Evolutionary conservation across 1,140 invertebrate species (phyloP).

Genomic region (Chrysoperla carnea): DNA sequence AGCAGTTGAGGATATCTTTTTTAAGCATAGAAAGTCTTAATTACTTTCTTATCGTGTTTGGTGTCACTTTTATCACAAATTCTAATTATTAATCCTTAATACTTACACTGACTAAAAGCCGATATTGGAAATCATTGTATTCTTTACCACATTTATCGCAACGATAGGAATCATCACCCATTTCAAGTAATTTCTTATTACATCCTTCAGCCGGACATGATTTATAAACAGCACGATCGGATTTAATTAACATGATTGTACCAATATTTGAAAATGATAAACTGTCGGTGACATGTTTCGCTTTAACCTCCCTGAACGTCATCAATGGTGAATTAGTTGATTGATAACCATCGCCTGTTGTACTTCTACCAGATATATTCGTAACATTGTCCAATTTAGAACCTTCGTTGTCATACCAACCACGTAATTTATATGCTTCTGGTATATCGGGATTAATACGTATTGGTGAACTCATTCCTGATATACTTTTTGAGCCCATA

Average conservation of each 20-base stretch:
- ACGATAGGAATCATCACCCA: slow-evolving; percentile 68
- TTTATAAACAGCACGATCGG: slow-evolving; percentile 76
- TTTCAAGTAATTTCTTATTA: slow-evolving; percentile 87
- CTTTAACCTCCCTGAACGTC: slow-evolving; percentile 52
- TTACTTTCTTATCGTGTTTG: too few relatives aligned
- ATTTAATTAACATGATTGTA: slow-evolving; percentile 44
- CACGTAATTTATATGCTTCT: slow-evolving; percentile 68
- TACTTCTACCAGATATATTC: slow-evolving; percentile 38
- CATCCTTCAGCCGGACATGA: slow-evolving; percentile 72
- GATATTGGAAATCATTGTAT: slow-evolving; percentile 71
- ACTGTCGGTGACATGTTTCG: slow-evolving; percentile 35
- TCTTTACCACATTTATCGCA: slow-evolving; percentile 90
- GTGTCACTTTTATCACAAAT: too few relatives aligned
- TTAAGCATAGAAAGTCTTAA: too few relatives aligned
- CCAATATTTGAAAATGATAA: slow-evolving; percentile 56
- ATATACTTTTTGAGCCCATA: slow-evolving; percentile 51
- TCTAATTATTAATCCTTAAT: too few relatives aligned
- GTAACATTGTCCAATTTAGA: slow-evolving; percentile 30
- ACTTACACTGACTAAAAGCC: slow-evolving; percentile 64
- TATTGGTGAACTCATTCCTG: slow-evolving; percentile 37
- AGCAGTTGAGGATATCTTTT: too few relatives aligned
- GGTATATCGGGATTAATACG: slow-evolving; percentile 77
- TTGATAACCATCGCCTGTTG: neutral
- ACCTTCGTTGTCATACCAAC: slow-evolving; percentile 78
- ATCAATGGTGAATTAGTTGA: slow-evolving; percentile 26